These are phyloP conservation scores for Andrena trimmerana DNA, from an alignment of 2,888 invertebrate species.

Conservation along the genomic window DNA sequence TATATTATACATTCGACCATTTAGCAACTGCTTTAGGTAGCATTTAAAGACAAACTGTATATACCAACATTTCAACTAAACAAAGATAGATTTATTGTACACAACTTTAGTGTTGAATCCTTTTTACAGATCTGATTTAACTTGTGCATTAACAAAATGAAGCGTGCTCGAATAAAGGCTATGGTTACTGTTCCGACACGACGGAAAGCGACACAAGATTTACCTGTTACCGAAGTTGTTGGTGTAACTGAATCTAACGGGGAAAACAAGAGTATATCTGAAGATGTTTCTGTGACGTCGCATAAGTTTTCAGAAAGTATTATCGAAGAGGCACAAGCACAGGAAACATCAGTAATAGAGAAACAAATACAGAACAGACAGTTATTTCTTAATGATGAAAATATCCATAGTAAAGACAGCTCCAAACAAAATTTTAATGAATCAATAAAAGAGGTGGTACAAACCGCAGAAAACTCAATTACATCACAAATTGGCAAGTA, in stretches of 20 bases:
- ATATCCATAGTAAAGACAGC: background rate
- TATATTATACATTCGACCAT: too few species aligned
- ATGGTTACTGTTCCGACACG: constrained; percentile 89
- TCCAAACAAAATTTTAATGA: constrained; percentile 4
- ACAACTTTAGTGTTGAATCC: background rate
- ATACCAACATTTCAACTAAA: background rate
- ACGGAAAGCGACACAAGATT: constrained; percentile 80
- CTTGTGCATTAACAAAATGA: constrained; percentile 49
- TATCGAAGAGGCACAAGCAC: constrained; percentile 7
- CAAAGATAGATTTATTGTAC: background rate
- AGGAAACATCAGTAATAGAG: constrained; percentile 7
- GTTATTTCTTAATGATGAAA: background rate
- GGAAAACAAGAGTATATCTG: constrained; percentile 27
- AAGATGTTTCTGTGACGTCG: constrained; percentile 5
- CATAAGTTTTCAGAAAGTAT: constrained; percentile 12
- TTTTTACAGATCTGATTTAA: constrained; percentile 14
- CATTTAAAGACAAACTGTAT: background rate
- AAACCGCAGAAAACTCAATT: constrained; percentile 26
- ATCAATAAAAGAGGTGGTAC: constrained; percentile 21
- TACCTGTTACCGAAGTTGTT: constrained; percentile 34
- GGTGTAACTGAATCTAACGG: constrained; percentile 20
- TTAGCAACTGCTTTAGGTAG: too few species aligned
- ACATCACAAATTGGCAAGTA: constrained; percentile 41
- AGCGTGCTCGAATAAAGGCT: constrained; percentile 90
- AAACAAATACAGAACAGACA: background rate